A percentile compares a stretch with the other conserved stretches of the same genome.
Conservation (phyloP, 2,888 invertebrate genomes). For the Laothoe populi region DNA sequence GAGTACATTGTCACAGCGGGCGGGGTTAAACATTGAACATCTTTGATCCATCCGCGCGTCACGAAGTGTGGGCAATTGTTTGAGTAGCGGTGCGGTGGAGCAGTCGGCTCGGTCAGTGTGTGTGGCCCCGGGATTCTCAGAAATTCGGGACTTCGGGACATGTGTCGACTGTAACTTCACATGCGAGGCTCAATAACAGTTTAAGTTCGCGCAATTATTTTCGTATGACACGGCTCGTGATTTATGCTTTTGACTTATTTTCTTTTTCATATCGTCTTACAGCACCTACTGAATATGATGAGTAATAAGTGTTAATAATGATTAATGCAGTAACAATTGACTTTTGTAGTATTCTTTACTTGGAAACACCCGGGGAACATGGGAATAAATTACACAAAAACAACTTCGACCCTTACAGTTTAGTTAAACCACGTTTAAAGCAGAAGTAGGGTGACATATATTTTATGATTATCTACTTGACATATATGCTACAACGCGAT, state of each 20-base stretch:
- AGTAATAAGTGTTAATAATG: no score
- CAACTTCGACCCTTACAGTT: no score
- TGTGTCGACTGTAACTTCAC: slow-evolving; percentile 22
- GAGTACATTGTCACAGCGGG: not conserved
- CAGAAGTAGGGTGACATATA: no score
- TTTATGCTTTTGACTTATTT: not conserved
- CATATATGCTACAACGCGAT: no score
- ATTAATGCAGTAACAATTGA: no score
- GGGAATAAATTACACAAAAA: no score
- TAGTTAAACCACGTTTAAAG: no score
- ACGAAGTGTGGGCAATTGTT: slow-evolving; percentile 38
- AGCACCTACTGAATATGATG: no score
- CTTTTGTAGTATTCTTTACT: no score
- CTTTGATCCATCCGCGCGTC: slow-evolving; percentile 28
- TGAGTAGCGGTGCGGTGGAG: slow-evolving; percentile 39
- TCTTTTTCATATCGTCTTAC: not conserved
- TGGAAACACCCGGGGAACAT: no score
- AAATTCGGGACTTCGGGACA: slow-evolving; percentile 42
- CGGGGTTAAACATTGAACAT: slow-evolving; percentile 30
- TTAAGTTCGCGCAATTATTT: slow-evolving; percentile 9
- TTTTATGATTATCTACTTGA: no score
- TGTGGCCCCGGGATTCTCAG: slow-evolving; percentile 49
- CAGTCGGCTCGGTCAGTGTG: slow-evolving; percentile 38
- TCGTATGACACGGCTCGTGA: not conserved
- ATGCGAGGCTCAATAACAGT: slow-evolving; percentile 15